Evolutionary conservation across 2,113 vertebrate genomes (phyloP).

Genomic region (Callionymus lyra): DNA sequence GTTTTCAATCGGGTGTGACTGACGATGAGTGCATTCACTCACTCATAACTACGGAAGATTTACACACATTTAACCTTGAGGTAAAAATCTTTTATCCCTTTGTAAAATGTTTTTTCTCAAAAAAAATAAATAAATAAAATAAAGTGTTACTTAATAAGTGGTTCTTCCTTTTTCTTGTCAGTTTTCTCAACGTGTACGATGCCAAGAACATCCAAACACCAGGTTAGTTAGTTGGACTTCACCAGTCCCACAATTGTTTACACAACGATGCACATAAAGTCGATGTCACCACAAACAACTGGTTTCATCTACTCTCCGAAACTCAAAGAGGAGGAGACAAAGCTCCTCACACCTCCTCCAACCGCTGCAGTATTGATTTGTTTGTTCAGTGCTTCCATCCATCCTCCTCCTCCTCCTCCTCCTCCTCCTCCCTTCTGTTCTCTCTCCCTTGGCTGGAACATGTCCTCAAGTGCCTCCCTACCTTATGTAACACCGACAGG

Average conservation of each 20-base stretch:
- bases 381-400: slow-evolving; percentile 48
- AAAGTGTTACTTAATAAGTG: too few species aligned
- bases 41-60: too few species aligned
- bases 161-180: too few species aligned
- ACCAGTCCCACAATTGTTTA: background rate
- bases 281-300: slow-evolving; percentile 16
- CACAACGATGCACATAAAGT: slow-evolving; percentile 6
- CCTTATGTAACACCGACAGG: slow-evolving; percentile 65
- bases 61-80: too few species aligned
- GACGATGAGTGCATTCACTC: too few species aligned
- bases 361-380: slow-evolving; percentile 67
- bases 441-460: slow-evolving; percentile 39
- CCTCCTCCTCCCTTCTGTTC: slow-evolving; percentile 32
- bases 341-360: slow-evolving; percentile 23
- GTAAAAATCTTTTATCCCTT: too few species aligned
- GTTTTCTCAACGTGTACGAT: too few species aligned
- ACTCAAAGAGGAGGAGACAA: slow-evolving; percentile 17
- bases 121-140: too few species aligned
- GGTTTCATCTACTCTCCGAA: slow-evolving; percentile 23
- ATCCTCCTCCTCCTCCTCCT: slow-evolving; percentile 1
- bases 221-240: too few species aligned
- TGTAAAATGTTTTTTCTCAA: too few species aligned
- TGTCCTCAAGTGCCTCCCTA: slow-evolving; percentile 69
- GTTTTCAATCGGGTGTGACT: too few species aligned
- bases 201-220: too few species aligned